Evolutionary conservation across 1,140 invertebrate species (phyloP).

Genomic region (Mercenaria mercenaria): DNA sequence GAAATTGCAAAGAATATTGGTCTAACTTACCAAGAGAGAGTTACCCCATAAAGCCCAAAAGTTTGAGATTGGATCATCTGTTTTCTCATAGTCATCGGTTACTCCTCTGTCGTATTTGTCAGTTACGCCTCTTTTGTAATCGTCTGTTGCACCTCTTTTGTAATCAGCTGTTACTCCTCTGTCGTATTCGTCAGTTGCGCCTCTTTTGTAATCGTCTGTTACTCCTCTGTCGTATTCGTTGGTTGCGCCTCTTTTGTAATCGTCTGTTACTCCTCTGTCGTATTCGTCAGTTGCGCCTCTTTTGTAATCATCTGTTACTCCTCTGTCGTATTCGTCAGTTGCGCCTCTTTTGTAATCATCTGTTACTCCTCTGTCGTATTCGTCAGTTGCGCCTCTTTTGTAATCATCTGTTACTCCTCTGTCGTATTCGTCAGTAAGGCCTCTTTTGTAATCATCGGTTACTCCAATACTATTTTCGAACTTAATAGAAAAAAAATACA

Average conservation of each 20-base stretch:
- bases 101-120: background rate
- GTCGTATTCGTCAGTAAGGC: background rate
- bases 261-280: background rate
- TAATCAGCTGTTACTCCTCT: background rate
- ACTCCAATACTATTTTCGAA: background rate
- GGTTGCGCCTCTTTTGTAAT: background rate
- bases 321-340: background rate
- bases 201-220: background rate
- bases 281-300: background rate
- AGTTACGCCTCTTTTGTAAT: background rate
- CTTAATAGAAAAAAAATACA: no score
- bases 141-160: background rate
- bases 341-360: background rate
- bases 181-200: background rate
- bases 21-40: no score
- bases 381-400: background rate
- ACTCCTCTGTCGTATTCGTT: background rate
- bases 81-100: background rate
- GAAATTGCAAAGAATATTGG: no score
- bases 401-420: background rate
- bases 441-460: background rate
- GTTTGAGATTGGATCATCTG: no score
- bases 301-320: background rate
- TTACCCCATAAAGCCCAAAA: no score
- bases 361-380: background rate